These are phyloP conservation scores for Pandemis heparana DNA, from an alignment of 2,888 invertebrate species.

Conservation along the genomic window DNA sequence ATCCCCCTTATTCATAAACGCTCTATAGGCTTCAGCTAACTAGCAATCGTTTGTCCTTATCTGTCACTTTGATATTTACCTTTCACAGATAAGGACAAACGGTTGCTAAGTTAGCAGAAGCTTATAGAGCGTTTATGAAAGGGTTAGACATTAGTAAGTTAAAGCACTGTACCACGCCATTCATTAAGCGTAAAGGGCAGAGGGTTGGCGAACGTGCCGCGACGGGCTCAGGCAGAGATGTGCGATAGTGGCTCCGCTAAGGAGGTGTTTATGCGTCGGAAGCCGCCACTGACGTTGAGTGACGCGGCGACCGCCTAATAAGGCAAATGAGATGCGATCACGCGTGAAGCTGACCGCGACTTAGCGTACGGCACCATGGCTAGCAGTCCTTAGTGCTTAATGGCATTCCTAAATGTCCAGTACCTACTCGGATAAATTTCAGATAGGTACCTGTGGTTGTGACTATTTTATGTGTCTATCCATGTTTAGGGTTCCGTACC, in stretches of 20 bases:
- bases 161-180: conserved; percentile 10
- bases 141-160: conserved; percentile 3
- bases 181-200: conserved; percentile 49
- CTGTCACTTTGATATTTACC: too few relatives aligned
- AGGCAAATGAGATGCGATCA: conserved; percentile 77
- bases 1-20: too few relatives aligned
- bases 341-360: conserved; percentile 12
- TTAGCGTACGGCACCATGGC: neutral
- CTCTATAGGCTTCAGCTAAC: too few relatives aligned
- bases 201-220: conserved; percentile 44
- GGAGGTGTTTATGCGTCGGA: conserved; percentile 73
- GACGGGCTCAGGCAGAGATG: conserved; percentile 44
- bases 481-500: too few relatives aligned
- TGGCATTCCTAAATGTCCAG: neutral
- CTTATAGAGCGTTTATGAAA: too few relatives aligned
- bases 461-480: too few relatives aligned
- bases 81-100: too few relatives aligned
- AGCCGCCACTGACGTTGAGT: conserved; percentile 71
- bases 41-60: too few relatives aligned
- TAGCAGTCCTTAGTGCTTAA: neutral
- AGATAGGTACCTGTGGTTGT: too few relatives aligned
- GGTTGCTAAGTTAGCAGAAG: too few relatives aligned
- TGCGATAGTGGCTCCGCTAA: conserved; percentile 61
- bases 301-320: conserved; percentile 72
- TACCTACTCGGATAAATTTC: neutral